These are phyloP conservation scores for Cephus runcator DNA, from an alignment of 2,888 invertebrate species.

Conservation along the genomic window DNA sequence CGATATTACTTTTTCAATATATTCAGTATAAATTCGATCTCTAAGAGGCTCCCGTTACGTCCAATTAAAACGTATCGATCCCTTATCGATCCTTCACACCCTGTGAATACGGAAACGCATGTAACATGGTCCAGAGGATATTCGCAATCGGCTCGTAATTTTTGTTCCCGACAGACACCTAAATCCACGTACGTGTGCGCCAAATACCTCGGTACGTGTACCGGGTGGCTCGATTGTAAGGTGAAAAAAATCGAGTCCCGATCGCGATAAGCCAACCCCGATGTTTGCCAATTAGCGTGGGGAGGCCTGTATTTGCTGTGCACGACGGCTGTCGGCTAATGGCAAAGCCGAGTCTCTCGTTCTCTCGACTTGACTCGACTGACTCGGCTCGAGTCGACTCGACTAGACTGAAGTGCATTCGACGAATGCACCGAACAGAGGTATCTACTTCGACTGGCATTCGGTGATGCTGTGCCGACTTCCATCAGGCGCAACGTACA, in stretches of 20 bases:
- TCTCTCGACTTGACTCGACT: slow-evolving; percentile 20
- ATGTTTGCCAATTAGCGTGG: slow-evolving; percentile 58
- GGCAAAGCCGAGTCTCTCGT: slow-evolving; percentile 42
- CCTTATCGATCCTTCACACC: neutral
- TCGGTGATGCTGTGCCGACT: neutral
- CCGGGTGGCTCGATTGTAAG: neutral
- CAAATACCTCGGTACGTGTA: neutral
- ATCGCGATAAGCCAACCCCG: slow-evolving; percentile 54
- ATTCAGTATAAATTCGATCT: no score
- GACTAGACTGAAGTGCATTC: slow-evolving; percentile 21
- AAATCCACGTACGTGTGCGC: neutral
- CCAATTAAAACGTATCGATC: neutral
- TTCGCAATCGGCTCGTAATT: neutral
- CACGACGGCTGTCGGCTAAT: slow-evolving; percentile 53
- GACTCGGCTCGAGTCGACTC: slow-evolving; percentile 15
- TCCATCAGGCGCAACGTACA: neutral
- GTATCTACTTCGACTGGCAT: neutral
- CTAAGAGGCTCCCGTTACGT: neutral
- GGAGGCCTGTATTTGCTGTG: slow-evolving; percentile 38
- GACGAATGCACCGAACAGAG: slow-evolving; percentile 10
- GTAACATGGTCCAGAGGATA: neutral
- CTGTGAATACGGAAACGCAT: neutral
- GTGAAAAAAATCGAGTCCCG: slow-evolving; percentile 47
- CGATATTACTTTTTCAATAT: no score
- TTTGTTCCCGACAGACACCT: neutral